A percentile compares a stretch with the other conserved stretches of the same genome.
These are phyloP conservation scores for Drosophila chauvacae DNA, from an alignment of 1,140 invertebrate genomes.

Conservation along the genomic window DNA sequence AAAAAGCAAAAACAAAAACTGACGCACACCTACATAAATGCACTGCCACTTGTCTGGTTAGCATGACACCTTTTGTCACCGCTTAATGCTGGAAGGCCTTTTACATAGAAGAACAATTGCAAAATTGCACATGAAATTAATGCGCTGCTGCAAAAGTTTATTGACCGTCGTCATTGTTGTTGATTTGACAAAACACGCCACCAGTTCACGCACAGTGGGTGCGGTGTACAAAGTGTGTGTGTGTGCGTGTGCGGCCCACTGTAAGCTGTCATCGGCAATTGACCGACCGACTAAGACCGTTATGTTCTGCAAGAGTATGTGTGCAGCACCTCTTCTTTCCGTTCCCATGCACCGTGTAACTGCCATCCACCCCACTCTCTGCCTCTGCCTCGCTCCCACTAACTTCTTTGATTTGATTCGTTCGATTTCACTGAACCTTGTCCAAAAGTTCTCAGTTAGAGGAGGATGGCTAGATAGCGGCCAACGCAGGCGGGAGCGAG, in stretches of 20 bases:
- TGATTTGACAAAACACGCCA: slow-evolving; percentile 76
- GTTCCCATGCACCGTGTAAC: slow-evolving; percentile 31
- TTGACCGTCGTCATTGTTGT: slow-evolving; percentile 79
- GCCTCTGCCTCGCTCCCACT: neutral
- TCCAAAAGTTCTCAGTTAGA: slow-evolving; percentile 42
- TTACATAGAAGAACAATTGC: slow-evolving; percentile 55
- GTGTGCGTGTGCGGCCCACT: slow-evolving; percentile 21
- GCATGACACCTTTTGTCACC: slow-evolving; percentile 50
- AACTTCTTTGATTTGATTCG: slow-evolving; percentile 12
- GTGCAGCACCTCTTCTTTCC: slow-evolving; percentile 35
- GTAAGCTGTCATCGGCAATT: slow-evolving; percentile 42
- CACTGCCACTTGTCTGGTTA: slow-evolving; percentile 11
- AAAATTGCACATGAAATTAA: slow-evolving; percentile 60
- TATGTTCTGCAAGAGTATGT: slow-evolving; percentile 24
- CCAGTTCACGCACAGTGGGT: slow-evolving; percentile 55
- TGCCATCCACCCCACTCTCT: neutral
- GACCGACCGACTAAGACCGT: slow-evolving; percentile 31
- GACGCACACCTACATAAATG: slow-evolving; percentile 7
- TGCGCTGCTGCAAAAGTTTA: slow-evolving; percentile 63
- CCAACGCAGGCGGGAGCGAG: neutral
- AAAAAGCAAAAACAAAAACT: slow-evolving; percentile 4
- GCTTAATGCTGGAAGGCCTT: slow-evolving; percentile 22
- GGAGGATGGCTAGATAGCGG: slow-evolving; percentile 9
- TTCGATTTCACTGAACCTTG: slow-evolving; percentile 24
- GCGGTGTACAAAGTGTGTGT: neutral